A percentile compares a stretch with the other conserved stretches of the same genome.
phyloP scores from a whole-genome alignment of 2,797 vertebrate genomes.

The Peromyscus attwateri region DNA sequence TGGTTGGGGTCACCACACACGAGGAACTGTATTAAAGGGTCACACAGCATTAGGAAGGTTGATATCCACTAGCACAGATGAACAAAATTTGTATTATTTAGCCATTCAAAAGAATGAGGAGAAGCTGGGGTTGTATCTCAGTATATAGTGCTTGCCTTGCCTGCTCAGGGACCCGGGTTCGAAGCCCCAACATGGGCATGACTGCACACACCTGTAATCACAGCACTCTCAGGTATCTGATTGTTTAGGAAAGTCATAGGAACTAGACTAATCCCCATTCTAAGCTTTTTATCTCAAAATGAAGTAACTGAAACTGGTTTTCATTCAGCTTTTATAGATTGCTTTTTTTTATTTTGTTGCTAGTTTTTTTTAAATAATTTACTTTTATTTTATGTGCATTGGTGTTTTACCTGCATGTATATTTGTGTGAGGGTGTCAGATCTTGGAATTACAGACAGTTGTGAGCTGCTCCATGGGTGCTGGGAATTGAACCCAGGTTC shows the following conservation, averaged over 20 bases:
- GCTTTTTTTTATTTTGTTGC: not conserved
- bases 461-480: no score
- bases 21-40: not conserved
- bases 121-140: not conserved
- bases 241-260: not conserved
- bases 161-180: not conserved
- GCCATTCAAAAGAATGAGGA: not conserved
- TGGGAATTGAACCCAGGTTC: no score
- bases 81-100: not conserved
- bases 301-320: slow-evolving; percentile 31
- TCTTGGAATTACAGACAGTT: no score
- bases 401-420: no score
- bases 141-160: not conserved
- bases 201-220: not conserved
- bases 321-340: slow-evolving; percentile 14
- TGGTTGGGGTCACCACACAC: not conserved
- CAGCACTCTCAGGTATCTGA: not conserved
- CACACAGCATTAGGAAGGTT: not conserved
- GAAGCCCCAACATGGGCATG: not conserved
- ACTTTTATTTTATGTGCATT: no score
- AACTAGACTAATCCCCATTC: not conserved
- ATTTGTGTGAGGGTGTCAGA: no score
- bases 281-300: slow-evolving; percentile 54
- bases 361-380: no score
- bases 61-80: not conserved